A percentile compares a stretch with the other conserved stretches of the same genome.
Evolutionary conservation across 2,113 vertebrate species (phyloP).

Genomic region (Mystacornis crossleyi): DNA sequence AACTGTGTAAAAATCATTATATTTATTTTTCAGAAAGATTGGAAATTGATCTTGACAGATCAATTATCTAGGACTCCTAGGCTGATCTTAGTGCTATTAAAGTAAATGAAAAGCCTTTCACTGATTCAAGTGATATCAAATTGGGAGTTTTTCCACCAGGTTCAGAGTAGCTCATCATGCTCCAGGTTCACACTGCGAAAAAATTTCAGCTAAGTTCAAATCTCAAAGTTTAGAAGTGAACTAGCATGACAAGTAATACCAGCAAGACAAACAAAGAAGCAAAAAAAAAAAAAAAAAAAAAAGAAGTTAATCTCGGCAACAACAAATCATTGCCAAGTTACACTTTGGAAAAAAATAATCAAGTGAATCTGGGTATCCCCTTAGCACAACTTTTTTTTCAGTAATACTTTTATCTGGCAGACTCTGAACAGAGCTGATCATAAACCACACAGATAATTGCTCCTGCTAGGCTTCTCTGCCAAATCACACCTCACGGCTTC

Average conservation of each 20-base stretch:
- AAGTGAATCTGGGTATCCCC: background rate
- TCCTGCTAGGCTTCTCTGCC: slow-evolving; percentile 16
- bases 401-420: background rate
- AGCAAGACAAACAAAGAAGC: background rate
- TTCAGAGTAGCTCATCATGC: background rate
- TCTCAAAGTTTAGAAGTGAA: background rate
- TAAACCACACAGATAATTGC: slow-evolving; percentile 2
- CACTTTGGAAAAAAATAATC: background rate
- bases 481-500: background rate
- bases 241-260: background rate
- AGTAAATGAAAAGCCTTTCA: slow-evolving; percentile 42
- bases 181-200: background rate
- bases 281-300: background rate
- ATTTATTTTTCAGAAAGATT: slow-evolving; percentile 51
- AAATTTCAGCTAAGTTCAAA: background rate
- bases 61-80: slow-evolving; percentile 50
- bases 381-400: background rate
- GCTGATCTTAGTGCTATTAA: background rate
- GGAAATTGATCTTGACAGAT: slow-evolving; percentile 54
- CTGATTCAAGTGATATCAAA: slow-evolving; percentile 1
- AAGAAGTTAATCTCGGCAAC: background rate
- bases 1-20: slow-evolving; percentile 26
- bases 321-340: background rate
- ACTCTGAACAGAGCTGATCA: background rate
- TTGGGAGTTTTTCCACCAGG: background rate